phyloP scores from a whole-genome alignment of 92 coral and sea anemone species.

The Anthopleura xanthogrammica region DNA sequence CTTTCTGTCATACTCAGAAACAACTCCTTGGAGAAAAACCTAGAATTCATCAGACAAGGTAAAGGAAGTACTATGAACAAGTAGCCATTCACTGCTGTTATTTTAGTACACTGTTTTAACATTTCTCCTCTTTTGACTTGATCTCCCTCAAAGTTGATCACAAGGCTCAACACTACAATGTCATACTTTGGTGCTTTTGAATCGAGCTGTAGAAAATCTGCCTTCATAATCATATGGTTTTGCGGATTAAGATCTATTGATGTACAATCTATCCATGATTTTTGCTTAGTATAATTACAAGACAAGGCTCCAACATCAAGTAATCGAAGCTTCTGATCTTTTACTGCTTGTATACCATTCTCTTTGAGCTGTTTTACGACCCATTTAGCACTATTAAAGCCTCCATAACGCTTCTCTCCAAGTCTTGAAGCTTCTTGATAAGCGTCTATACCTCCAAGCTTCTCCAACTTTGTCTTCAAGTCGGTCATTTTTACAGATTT shows the following conservation, averaged over 20 bases:
- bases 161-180: slow-evolving; percentile 62
- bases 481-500: slow-evolving; percentile 23
- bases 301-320: slow-evolving; percentile 74
- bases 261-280: slow-evolving; percentile 62
- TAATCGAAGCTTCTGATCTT: slow-evolving; percentile 25
- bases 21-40: slow-evolving; percentile 43
- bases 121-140: slow-evolving; percentile 52
- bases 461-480: slow-evolving; percentile 40
- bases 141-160: slow-evolving; percentile 66
- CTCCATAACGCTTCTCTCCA: slow-evolving; percentile 65
- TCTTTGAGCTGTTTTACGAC: slow-evolving; percentile 51
- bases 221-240: slow-evolving; percentile 32
- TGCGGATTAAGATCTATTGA: slow-evolving; percentile 72
- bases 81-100: slow-evolving; percentile 35
- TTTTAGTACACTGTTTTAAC: slow-evolving; percentile 50
- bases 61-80: slow-evolving; percentile 57
- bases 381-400: slow-evolving; percentile 70
- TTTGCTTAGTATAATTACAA: slow-evolving; percentile 47
- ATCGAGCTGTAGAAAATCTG: slow-evolving; percentile 50
- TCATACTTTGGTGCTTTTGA: slow-evolving; percentile 26
- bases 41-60: slow-evolving; percentile 62
- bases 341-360: slow-evolving; percentile 6
- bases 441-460: slow-evolving; percentile 65
- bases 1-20: slow-evolving; percentile 54
- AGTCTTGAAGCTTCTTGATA: slow-evolving; percentile 68